Conservation (phyloP, 2,888 invertebrate genomes). For the Andrena hattorfiana region DNA sequence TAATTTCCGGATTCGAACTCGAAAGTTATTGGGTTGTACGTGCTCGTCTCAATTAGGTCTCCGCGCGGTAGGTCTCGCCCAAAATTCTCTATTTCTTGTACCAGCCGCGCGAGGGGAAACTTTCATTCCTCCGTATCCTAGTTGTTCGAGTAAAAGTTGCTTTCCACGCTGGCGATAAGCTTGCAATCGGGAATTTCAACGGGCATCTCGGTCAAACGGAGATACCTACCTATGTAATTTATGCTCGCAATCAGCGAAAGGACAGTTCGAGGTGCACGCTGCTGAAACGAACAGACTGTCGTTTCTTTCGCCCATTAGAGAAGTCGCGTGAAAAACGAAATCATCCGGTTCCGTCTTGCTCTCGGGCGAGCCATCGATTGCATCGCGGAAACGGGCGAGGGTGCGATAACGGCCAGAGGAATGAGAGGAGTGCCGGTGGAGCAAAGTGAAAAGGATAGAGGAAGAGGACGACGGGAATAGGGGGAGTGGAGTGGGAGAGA, state of each 20-base stretch:
- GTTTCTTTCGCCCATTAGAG: slow-evolving; percentile 8
- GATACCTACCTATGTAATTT: no score
- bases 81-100: slow-evolving; percentile 54
- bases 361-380: slow-evolving; percentile 47
- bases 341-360: slow-evolving; percentile 48
- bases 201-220: slow-evolving; percentile 37
- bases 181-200: slow-evolving; percentile 11
- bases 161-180: background rate
- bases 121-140: slow-evolving; percentile 39
- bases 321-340: slow-evolving; percentile 29
- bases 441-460: background rate
- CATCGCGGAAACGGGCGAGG: slow-evolving; percentile 22
- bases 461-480: background rate
- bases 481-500: slow-evolving; percentile 1
- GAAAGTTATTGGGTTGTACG: slow-evolving; percentile 68
- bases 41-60: slow-evolving; percentile 66
- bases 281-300: background rate
- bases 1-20: slow-evolving; percentile 70
- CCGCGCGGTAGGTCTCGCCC: background rate
- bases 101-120: slow-evolving; percentile 29
- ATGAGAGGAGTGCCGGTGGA: background rate
- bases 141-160: slow-evolving; percentile 11
- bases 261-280: no score
- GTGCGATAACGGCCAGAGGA: slow-evolving; percentile 37
- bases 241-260: no score